Evolutionary conservation across 2,888 invertebrate species (phyloP), one percentile per base, ranked within the genome.

Genomic region (Phragmatobia fuliginosa): DNA sequence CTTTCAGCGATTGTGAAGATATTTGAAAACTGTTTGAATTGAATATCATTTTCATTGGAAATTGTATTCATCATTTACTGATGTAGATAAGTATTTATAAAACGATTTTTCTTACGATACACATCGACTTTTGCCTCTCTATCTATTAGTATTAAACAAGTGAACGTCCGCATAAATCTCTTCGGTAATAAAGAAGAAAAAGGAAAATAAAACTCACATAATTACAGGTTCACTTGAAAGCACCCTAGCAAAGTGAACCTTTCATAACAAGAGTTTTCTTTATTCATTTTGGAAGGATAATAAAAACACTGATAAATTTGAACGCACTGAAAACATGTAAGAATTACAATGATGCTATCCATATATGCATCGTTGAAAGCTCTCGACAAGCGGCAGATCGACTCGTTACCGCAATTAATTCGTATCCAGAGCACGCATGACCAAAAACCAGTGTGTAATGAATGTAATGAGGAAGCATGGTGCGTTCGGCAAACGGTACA

Each of bases 401-500:
- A 66, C 56, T 82, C 71, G 74, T 76, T 81, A 77, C 77, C 76
- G 80, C 72, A 75, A 75, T 85, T 80, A 76, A 81, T 76, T 76
- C 72, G 76, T 79, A 82, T 78, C 67, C 81, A 72, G 80, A 80
- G 69, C 87, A 86, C 87, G 85, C 84, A 84, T 83, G 81, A 80
- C 87, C 85, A 85, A 91, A 91, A 92, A 90, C 88, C 88, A 83
- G 88, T 86, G 86, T 85, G 84, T 91, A 92, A 91, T 91, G 87
- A 92, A 92, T 91, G 90, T 88, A 91, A 90, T 87, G 86, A 91
- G 92, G 92, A 92, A 92, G 87, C 88, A 76, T 86, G 81, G 84
- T 81, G 71, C 82, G 66, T 90, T 90, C 90, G 88, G 86, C 88
- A 91, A 94, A 93, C 93, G 93, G 93, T 92, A 93, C 89, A 93